Evolutionary conservation across 2,113 vertebrate genomes (phyloP), one percentile per base, ranked within the genome.

Genomic region (Scomber colias): DNA sequence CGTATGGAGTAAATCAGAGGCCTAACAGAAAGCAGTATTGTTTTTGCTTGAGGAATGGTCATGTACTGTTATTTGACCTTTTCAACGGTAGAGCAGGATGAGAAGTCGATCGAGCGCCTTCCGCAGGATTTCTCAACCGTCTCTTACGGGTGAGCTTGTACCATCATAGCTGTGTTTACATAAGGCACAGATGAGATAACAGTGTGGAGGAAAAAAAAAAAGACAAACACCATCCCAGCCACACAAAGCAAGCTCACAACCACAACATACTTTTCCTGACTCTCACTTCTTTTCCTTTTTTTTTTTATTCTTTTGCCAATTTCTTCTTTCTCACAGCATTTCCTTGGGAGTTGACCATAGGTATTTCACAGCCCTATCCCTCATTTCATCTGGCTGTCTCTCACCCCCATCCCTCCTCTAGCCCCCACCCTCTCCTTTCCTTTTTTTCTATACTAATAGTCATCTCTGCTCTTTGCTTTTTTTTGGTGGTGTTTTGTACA

Each of bases 261-360:
- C 82, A 67, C 84, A 82, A 40, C 81, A 71, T 62, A 78, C 78
- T 89, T 89, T 89, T 89, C 88, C 80, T 90, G 84, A 87, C 89
- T 95, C 95, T 96, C 94, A 95, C 92, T 78, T 94, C 93, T 74
- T 95, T 95, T 95, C 96, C 95, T 95, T 92, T 77, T 27, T 27
- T 27, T 27, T 94, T 93, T 74, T 95, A 92, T 96, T 94, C 74
- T 87, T 82, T 82, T 88, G 81, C 77, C 75, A 77, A 70, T 91
- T 83, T 92, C 81, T 89, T 87, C 82, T 93, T 92, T 88, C 94
- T 93, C 94, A 94, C 95, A 98, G 97, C 94, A 89, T 96, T 94
- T 95, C 97, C 83, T 90, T 95, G 35, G 96, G 96, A 96, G 94
- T 90, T 96, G 95, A 97, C 91, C 94, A 96, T 97, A 98, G 97